Base-by-base conservation (phyloP, 1,140 invertebrate species). In the Tetranychus urticae region DNA sequence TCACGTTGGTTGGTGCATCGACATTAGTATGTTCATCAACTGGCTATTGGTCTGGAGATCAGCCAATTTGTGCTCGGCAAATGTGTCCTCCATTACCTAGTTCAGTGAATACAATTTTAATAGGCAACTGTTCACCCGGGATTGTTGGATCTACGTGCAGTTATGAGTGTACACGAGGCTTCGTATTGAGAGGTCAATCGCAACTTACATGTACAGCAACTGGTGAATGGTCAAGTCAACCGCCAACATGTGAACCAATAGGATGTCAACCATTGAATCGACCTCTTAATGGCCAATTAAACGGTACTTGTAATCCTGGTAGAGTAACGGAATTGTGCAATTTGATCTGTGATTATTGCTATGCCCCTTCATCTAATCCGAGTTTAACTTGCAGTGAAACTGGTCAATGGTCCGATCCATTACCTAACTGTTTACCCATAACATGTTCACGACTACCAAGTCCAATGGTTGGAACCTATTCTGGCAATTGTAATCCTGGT, bases 301-400 rank as follows among this genome's bases (percentile, higher is more conserved):
- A 36, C 2, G 56, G 56, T 13, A 10, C 14, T n/a, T 57, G 56
- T 57, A 23, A n/a, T 7, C 39, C 39, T 12, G 56, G 35, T 35
- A 39, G 6, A 2, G n/a, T 34, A 2, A 72, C 71, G 3, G 70
- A 67, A 23, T 69, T 67, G 1, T 73, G 72, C 60, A 65, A 68
- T 47, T 70, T 75, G 58, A 67, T 69, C 5, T 76, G 75, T 64
- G 63, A 71, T 35, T 57, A 62, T 31, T 74, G 74, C 2, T 76
- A 74, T 63, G 68, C 68, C 6, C 65, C 76, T 54, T 61, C 67
- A 42, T 75, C 75, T 13, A 66, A 70, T 34, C 59, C 65, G 35
- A 71, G 67, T 13, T 66, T 72, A 33, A 70, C 71, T 37, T 77
- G 76, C 64, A 69, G 69, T 7, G 68, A 69, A 5, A 69, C 71